Evolutionary conservation across 53 echinoderm and acorn worm genomes (phyloP), one percentile per base, ranked within the genome.

Genomic region (Patiria pectinifera): DNA sequence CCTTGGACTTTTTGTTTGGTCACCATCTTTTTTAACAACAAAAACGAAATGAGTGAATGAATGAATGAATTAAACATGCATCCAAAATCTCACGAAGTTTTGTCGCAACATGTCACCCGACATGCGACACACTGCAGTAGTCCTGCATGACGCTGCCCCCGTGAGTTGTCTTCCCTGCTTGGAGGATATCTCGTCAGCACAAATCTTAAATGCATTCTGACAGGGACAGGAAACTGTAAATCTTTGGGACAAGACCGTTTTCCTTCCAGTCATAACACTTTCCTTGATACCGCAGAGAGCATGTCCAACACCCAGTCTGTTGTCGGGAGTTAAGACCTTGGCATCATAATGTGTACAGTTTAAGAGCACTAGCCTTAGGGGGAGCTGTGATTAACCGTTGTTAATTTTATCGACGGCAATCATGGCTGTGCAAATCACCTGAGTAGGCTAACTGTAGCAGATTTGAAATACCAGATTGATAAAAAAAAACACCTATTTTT

Each of bases 151-250:
- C 60, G 12, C 60, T 60, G 60, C 60, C 66, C 74, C 24, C 8
- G 24, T 74, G n/a, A 0, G n/a, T 6, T 74, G 35, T 35, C 35
- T 21, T 74, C 74, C 22, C 9, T 24, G 24, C 74, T 24, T 18
- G 18, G 70, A 18, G 70, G 19, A 0, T 60, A 44, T 69, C 63
- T 87, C 76, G 18, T 87, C 77, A 87, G 87, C 44, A 19, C 78
- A 21, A 6, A 21, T 14, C 61, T 44, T n/a, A 87, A 87, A 87
- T 87, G 77, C 35, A 59, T 78, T 72, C 43, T 77, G 87, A 87
- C 87, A 87, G 77, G 87, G 35, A 87, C 23, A 87, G 87, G 87
- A 87, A 87, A 60, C 87, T 59, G 87, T 78, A 87, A 87, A 24
- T 77, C 87, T 77, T 9, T 78, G 78, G 87, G 62, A 77, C 58